A percentile compares a stretch with the other conserved stretches of the same genome.
These are phyloP conservation scores for Miichthys miiuy DNA, from an alignment of 2,797 vertebrate genomes.

Conservation along the genomic window DNA sequence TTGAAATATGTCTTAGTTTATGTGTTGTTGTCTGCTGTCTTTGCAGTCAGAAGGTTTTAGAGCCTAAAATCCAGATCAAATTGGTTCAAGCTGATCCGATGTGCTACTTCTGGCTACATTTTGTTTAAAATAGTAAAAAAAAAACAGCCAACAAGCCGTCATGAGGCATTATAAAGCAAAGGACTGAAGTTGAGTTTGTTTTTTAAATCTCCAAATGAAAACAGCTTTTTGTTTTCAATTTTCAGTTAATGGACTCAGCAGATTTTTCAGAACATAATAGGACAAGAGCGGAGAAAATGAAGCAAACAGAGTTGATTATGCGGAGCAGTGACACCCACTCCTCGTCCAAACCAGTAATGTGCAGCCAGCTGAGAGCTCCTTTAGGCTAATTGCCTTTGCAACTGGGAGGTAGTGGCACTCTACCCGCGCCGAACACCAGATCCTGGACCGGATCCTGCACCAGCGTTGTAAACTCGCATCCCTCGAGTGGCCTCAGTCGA, in stretches of 20 bases:
- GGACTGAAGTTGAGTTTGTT: background rate
- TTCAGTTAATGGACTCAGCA: background rate
- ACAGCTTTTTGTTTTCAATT: background rate
- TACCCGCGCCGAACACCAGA: conserved; percentile 20
- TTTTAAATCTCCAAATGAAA: background rate
- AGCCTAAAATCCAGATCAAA: background rate
- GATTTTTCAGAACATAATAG: conserved; percentile 6
- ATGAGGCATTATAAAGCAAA: background rate
- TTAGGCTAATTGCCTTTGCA: conserved; percentile 65
- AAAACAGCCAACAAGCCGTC: background rate
- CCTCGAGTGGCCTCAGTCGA: conserved; percentile 37
- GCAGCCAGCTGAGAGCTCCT: conserved; percentile 54
- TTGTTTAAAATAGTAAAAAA: background rate
- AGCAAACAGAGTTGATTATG: conserved; percentile 35
- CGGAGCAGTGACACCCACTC: conserved; percentile 29
- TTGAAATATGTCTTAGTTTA: too few species aligned
- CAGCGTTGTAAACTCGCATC: conserved; percentile 5
- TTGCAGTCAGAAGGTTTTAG: too few species aligned
- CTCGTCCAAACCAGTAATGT: conserved; percentile 28
- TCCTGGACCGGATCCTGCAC: conserved; percentile 42
- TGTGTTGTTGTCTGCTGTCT: too few species aligned
- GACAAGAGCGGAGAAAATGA: conserved; percentile 7
- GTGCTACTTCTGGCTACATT: background rate
- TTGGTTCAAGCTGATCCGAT: background rate
- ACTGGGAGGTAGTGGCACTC: conserved; percentile 46